Evolutionary conservation across 2,888 invertebrate genomes (phyloP).

Genomic region (Leistus spinibarbis): DNA sequence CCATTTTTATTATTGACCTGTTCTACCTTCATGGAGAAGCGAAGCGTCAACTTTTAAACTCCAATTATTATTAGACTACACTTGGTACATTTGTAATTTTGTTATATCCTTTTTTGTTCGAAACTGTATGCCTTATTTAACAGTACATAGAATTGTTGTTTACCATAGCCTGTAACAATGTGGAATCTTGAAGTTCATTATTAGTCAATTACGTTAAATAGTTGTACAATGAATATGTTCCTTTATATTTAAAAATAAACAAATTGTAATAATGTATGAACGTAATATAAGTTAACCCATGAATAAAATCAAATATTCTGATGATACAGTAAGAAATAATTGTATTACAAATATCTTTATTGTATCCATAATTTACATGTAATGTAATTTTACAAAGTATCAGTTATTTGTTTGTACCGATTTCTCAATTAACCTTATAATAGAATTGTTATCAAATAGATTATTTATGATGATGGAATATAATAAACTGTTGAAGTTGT

Average conservation of each 20-base stretch:
- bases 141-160: constrained; percentile 6
- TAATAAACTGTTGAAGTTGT: not conserved
- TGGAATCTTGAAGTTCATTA: constrained; percentile 10
- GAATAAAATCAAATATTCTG: not conserved
- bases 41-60: too few relatives aligned
- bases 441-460: not conserved
- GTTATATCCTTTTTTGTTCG: too few relatives aligned
- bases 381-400: constrained; percentile 17
- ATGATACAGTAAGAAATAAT: constrained; percentile 9
- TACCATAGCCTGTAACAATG: constrained; percentile 10
- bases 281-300: not conserved
- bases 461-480: not conserved
- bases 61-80: too few relatives aligned
- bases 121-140: too few relatives aligned
- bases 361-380: constrained; percentile 23
- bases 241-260: constrained; percentile 20
- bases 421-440: constrained; percentile 18
- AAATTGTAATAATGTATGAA: not conserved
- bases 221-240: constrained; percentile 22
- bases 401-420: constrained; percentile 25
- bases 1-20: too few relatives aligned
- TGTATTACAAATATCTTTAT: constrained; percentile 32
- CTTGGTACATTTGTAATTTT: too few relatives aligned
- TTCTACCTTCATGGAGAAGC: too few relatives aligned
- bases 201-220: constrained; percentile 34